Percentiles rank a stretch among this genome's conserved stretches.
phyloP scores from a whole-genome alignment of 2,797 vertebrate genomes.

The Agapornis canus region DNA sequence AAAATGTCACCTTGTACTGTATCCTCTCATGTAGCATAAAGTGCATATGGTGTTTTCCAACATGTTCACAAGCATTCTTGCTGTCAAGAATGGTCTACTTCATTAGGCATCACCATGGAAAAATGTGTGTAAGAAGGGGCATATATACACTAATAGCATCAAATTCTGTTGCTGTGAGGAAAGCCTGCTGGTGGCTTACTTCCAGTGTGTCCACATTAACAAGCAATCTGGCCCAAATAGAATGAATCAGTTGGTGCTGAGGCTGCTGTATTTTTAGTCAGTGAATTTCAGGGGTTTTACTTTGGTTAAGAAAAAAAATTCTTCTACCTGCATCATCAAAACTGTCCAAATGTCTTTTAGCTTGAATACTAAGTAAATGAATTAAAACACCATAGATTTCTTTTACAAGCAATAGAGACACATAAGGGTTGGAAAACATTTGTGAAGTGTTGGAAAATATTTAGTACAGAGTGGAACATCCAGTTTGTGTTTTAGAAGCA shows the following conservation, averaged over 20 bases:
- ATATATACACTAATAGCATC: background rate
- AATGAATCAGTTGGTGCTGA: background rate
- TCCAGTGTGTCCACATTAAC: background rate
- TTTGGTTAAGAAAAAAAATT: background rate
- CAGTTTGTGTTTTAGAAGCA: background rate
- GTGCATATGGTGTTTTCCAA: background rate
- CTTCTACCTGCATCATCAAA: background rate
- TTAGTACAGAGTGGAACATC: background rate
- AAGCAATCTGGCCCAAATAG: background rate
- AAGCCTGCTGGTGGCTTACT: background rate
- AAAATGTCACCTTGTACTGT: slow-evolving; percentile 45
- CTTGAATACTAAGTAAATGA: background rate
- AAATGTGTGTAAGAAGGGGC: background rate
- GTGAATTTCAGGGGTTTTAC: background rate
- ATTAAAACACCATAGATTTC: background rate
- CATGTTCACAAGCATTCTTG: background rate
- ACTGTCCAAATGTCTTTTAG: background rate
- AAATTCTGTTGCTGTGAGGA: background rate
- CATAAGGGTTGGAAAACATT: background rate
- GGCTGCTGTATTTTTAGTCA: background rate
- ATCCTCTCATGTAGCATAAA: slow-evolving; percentile 17
- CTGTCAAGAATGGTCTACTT: background rate
- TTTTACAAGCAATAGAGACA: background rate
- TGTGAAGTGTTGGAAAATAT: background rate
- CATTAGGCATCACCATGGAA: background rate